Conservation (phyloP, 92 coral and sea anemone genomes). For the Pocillopora meandrina region DNA sequence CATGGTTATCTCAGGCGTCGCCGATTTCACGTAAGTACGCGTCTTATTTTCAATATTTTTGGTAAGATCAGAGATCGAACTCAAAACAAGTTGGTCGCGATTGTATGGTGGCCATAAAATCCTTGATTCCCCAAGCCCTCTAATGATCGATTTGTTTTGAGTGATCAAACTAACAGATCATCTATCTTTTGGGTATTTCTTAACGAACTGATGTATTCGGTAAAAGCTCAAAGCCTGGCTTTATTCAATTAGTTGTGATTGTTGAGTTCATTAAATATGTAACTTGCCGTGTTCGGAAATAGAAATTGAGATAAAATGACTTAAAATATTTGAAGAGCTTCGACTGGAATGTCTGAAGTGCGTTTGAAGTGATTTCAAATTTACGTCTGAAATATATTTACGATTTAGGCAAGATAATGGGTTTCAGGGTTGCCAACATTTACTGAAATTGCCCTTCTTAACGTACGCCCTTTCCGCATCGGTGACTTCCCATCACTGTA, state of each 20-base stretch:
- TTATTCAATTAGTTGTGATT: slow-evolving; percentile 44
- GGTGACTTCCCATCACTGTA: no score
- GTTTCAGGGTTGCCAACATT: no score
- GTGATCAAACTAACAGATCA: not conserved
- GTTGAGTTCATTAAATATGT: slow-evolving; percentile 47
- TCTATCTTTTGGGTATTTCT: not conserved
- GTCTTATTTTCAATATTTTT: slow-evolving; percentile 39
- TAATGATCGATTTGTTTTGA: slow-evolving; percentile 18
- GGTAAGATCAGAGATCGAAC: slow-evolving; percentile 50
- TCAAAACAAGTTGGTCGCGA: slow-evolving; percentile 45
- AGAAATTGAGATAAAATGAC: slow-evolving; percentile 33
- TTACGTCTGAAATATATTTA: not conserved
- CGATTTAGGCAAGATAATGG: not conserved
- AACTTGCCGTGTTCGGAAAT: slow-evolving; percentile 23
- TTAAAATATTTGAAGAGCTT: slow-evolving; percentile 11
- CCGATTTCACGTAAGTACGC: slow-evolving; percentile 83
- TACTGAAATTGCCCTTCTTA: not conserved
- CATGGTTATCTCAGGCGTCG: slow-evolving; percentile 83
- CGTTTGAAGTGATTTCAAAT: not conserved
- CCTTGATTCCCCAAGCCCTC: not conserved
- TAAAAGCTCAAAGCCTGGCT: not conserved
- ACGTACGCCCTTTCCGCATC: no score
- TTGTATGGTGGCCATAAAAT: slow-evolving; percentile 26
- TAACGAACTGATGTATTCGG: not conserved
- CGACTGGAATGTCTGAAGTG: not conserved